Evolutionary conservation across 2,888 invertebrate genomes (phyloP), one percentile per base, ranked within the genome.

Genomic region (Conomelus anceps): DNA sequence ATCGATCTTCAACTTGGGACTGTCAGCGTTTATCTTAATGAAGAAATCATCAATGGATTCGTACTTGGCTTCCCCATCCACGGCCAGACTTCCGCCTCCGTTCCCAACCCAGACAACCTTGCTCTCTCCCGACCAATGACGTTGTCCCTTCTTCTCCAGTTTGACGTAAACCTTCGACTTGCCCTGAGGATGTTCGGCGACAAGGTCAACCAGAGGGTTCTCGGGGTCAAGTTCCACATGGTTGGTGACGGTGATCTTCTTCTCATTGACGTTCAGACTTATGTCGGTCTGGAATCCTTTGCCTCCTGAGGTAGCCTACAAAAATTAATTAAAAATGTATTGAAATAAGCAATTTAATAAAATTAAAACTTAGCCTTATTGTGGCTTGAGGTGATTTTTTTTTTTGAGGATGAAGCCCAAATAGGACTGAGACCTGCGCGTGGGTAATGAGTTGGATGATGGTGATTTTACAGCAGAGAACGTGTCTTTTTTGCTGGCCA

Each of bases 31-130:
- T 0, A 95, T 92, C 90, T 95, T 95, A 34, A 97, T 92, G 89
- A 94, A 93, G 89, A 97, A 95, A 91, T 96, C 95, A 91, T 97
- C 96, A 23, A 95, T 93, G 89, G 94, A 95, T 22, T 94, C 94
- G 0, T 96, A 92, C 88, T 94, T 95, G 1, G 92, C 92, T 85
- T 93, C 92, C 0, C 92, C 92, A 87, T 93, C 93, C 0, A 94
- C 94, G 89, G 96, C 95, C 0, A 94, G 92, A 63, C 93, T 93
- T 0, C 92, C 92, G 85, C 91, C 92, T 34, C 91, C 92, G 86
- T 91, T 90, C 85, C 88, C 29, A 13, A 91, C 86, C 92, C 92
- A 92, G 24, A 91, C 89, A 6, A 91, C 85, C 89, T 92, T 91
- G 3, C 90, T 63, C 84, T 92, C 92, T 13, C 89, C 90, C 22